Evolutionary conservation across 2,797 vertebrate genomes (phyloP).

Genomic region (Gobio occitaniae): DNA sequence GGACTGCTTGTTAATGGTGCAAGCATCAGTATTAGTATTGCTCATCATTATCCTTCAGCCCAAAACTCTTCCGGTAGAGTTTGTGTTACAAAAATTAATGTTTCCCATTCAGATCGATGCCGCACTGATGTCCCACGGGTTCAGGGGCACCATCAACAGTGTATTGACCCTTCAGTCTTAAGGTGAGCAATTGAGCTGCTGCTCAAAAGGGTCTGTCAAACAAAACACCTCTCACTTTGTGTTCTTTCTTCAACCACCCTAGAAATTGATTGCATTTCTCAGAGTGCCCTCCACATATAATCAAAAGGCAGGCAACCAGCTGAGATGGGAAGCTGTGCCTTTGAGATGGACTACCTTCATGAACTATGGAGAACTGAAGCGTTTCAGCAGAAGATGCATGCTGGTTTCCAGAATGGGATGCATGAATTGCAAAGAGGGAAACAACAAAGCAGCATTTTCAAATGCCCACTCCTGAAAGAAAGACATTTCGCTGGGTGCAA

Average conservation of each 20-base stretch:
- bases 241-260: slow-evolving; percentile 45
- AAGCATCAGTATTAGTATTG: neutral
- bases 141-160: slow-evolving; percentile 7
- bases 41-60: neutral
- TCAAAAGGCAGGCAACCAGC: slow-evolving; percentile 50
- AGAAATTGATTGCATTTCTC: slow-evolving; percentile 57
- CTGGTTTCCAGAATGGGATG: slow-evolving; percentile 11
- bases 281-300: slow-evolving; percentile 57
- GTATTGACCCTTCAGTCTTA: slow-evolving; percentile 49
- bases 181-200: slow-evolving; percentile 49
- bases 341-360: slow-evolving; percentile 32
- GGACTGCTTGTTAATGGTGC: slow-evolving; percentile 17
- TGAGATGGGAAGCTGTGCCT: slow-evolving; percentile 42
- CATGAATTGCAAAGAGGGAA: slow-evolving; percentile 24
- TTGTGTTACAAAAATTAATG: neutral
- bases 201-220: slow-evolving; percentile 40
- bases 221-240: slow-evolving; percentile 48
- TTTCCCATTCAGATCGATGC: slow-evolving; percentile 7
- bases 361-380: slow-evolving; percentile 37
- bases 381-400: slow-evolving; percentile 14
- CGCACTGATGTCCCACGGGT: neutral
- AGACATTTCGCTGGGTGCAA: slow-evolving; percentile 18
- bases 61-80: neutral
- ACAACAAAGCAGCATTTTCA: slow-evolving; percentile 28
- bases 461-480: slow-evolving; percentile 25